Evolutionary conservation across 2,888 invertebrate genomes (phyloP).

Genomic region (Erpobdella octoculata): DNA sequence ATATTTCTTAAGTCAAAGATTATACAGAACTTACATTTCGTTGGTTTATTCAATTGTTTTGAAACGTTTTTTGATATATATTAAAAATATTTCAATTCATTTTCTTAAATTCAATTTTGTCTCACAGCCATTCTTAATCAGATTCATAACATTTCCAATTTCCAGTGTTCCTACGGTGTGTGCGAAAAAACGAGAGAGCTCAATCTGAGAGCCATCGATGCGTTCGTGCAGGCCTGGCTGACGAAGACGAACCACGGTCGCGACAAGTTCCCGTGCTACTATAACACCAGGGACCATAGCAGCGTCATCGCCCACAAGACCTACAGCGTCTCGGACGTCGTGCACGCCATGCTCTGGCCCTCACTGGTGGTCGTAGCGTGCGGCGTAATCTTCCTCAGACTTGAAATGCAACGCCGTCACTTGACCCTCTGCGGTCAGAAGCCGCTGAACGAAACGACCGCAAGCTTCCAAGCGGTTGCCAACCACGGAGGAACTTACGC

Average conservation of each 20-base stretch:
- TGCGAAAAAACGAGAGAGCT: slow-evolving; percentile 28
- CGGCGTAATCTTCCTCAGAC: slow-evolving; percentile 33
- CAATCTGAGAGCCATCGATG: slow-evolving; percentile 26
- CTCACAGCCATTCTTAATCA: too few relatives aligned
- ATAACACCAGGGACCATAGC: slow-evolving; percentile 29
- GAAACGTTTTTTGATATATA: too few relatives aligned
- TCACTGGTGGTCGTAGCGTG: slow-evolving; percentile 36
- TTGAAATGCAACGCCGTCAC: slow-evolving; percentile 35
- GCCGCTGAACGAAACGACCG: neutral
- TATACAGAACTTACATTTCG: too few relatives aligned
- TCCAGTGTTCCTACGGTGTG: slow-evolving; percentile 33
- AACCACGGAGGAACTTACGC: neutral
- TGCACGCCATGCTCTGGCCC: slow-evolving; percentile 39
- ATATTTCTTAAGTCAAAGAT: too few relatives aligned
- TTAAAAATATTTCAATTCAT: too few relatives aligned
- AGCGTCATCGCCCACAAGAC: slow-evolving; percentile 84
- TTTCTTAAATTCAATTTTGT: too few relatives aligned
- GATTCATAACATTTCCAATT: too few relatives aligned
- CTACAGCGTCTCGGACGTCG: slow-evolving; percentile 54
- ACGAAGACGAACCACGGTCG: neutral
- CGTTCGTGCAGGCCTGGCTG: slow-evolving; percentile 28
- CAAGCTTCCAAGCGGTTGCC: neutral
- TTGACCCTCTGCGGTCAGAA: slow-evolving; percentile 29
- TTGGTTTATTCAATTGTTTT: too few relatives aligned
- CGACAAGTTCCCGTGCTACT: slow-evolving; percentile 34